These are phyloP conservation scores for Spialia ferax DNA, from an alignment of 2,888 invertebrate genomes.

Conservation along the genomic window DNA sequence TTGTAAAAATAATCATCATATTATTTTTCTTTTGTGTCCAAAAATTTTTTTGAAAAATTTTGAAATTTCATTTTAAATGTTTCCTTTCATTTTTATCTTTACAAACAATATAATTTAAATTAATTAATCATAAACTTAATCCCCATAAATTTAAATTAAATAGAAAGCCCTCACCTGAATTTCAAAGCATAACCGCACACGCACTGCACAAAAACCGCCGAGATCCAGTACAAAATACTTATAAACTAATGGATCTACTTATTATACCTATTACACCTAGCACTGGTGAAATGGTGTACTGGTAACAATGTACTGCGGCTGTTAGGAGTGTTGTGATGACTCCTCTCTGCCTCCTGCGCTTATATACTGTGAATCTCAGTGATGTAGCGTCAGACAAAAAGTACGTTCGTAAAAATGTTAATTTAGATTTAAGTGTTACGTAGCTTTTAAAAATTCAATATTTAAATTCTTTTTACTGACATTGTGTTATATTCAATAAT, in stretches of 20 bases:
- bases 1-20: too few relatives aligned
- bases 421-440: neutral
- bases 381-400: conserved; percentile 53
- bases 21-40: too few relatives aligned
- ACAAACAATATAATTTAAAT: too few relatives aligned
- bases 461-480: too few relatives aligned
- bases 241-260: neutral
- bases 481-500: too few relatives aligned
- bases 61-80: too few relatives aligned
- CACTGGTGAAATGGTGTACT: neutral
- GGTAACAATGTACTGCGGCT: conserved; percentile 41
- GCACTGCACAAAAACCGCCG: conserved; percentile 17
- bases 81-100: too few relatives aligned
- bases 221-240: neutral
- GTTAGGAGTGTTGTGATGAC: conserved; percentile 58
- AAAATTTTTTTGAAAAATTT: too few relatives aligned
- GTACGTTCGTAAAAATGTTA: neutral
- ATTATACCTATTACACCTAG: neutral
- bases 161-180: conserved; percentile 23
- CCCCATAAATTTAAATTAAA: neutral
- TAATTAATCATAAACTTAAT: too few relatives aligned
- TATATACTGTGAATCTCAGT: conserved; percentile 56
- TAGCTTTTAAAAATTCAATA: too few relatives aligned
- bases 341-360: conserved; percentile 44
- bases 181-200: conserved; percentile 26